Percentiles rank a stretch among this genome's conserved stretches.
These are phyloP conservation scores for Dasysyrphus tricinctus DNA, from an alignment of 2,888 invertebrate species.

Conservation along the genomic window DNA sequence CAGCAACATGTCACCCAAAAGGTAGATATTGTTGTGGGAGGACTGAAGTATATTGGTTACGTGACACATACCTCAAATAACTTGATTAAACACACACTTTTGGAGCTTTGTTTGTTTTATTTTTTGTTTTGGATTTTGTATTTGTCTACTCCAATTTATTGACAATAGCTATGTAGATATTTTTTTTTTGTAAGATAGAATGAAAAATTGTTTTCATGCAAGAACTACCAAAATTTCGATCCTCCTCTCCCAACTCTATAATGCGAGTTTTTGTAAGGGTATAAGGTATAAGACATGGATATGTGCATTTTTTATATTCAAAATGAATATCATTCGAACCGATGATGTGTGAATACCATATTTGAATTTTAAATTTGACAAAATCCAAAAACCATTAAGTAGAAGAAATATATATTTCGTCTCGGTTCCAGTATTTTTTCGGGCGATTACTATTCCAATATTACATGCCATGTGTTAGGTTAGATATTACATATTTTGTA, in stretches of 20 bases:
- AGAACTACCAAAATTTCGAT: conserved; percentile 9
- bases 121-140: conserved; percentile 33
- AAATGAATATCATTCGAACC: conserved; percentile 60
- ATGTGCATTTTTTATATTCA: conserved; percentile 43
- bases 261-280: background rate
- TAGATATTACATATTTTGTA: background rate
- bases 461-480: background rate
- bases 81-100: conserved; percentile 72
- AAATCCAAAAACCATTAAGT: conserved; percentile 51
- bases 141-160: conserved; percentile 13
- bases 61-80: conserved; percentile 75
- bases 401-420: conserved; percentile 25
- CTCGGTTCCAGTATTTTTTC: conserved; percentile 20
- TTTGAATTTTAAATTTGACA: conserved; percentile 71
- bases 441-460: background rate
- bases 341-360: conserved; percentile 41
- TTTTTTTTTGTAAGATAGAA: conserved; percentile 31
- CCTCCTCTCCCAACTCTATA: too few species aligned
- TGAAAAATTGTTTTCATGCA: conserved; percentile 27
- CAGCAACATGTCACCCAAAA: conserved; percentile 61
- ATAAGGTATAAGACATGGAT: background rate
- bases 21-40: conserved; percentile 59
- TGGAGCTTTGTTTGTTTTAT: conserved; percentile 30
- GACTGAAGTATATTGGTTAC: conserved; percentile 68
- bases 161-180: background rate